These are phyloP conservation scores for Dicentrarchus labrax DNA, from an alignment of 2,113 vertebrate genomes.

Conservation along the genomic window DNA sequence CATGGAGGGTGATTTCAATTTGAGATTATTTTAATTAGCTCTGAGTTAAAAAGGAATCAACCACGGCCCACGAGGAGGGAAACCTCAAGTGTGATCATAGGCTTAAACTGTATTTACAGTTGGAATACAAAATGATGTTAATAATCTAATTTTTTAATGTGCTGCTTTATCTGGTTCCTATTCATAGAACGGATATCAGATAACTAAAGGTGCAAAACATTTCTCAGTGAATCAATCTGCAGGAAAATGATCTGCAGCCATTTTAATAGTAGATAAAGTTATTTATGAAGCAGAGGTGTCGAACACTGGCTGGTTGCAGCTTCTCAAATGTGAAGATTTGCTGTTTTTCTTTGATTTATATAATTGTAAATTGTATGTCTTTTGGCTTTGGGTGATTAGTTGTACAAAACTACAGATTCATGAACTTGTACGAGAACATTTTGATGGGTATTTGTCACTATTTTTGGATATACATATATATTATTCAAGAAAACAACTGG, in stretches of 20 bases:
- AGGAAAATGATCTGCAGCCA: background rate
- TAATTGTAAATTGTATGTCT: background rate
- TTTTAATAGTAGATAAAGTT: background rate
- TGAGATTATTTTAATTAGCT: constrained; percentile 31
- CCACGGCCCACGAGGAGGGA: background rate
- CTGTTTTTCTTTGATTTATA: background rate
- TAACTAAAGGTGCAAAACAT: background rate
- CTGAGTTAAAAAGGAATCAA: constrained; percentile 14
- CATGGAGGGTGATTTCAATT: constrained; percentile 9
- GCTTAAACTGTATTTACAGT: constrained; percentile 4
- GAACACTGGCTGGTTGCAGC: background rate
- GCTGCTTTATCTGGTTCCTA: background rate
- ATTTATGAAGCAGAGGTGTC: background rate
- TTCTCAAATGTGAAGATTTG: background rate
- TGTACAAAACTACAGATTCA: background rate
- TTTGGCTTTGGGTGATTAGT: too few relatives aligned
- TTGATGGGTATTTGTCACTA: background rate
- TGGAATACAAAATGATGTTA: background rate
- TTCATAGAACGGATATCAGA: background rate
- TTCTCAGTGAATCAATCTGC: background rate
- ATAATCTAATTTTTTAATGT: background rate
- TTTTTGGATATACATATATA: background rate
- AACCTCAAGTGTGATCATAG: background rate
- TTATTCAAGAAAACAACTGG: background rate
- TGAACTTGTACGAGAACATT: background rate